Evolutionary conservation across 1,140 invertebrate genomes (phyloP).

Genomic region (Cardiocondyla obscurior): DNA sequence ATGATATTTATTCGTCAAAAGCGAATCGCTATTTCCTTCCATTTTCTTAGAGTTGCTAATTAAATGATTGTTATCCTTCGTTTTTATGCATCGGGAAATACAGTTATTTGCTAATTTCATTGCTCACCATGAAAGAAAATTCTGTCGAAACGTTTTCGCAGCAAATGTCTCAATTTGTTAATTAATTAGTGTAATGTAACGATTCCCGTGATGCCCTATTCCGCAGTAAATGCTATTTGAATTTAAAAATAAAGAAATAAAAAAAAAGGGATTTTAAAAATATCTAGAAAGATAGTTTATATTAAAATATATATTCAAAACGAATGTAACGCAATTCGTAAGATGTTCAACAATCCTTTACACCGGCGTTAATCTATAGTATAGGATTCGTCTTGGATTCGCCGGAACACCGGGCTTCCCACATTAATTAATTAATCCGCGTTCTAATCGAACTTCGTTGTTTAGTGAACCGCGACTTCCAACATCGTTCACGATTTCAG

Average conservation of each 20-base stretch:
- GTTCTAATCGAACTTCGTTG: slow-evolving; percentile 78
- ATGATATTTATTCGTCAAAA: slow-evolving; percentile 52
- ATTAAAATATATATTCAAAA: slow-evolving; percentile 22
- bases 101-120: slow-evolving; percentile 42
- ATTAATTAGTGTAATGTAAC: slow-evolving; percentile 26
- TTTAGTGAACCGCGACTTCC: slow-evolving; percentile 72
- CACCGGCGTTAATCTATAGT: slow-evolving; percentile 31
- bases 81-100: slow-evolving; percentile 30
- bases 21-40: slow-evolving; percentile 37
- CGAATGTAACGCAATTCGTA: slow-evolving; percentile 7
- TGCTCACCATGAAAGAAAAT: slow-evolving; percentile 5
- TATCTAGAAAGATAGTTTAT: no score
- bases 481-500: slow-evolving; percentile 48
- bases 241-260: not conserved
- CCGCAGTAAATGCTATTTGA: not conserved
- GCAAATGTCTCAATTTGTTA: not conserved
- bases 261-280: no score
- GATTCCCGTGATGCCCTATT: not conserved
- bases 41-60: slow-evolving; percentile 35
- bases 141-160: not conserved
- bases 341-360: slow-evolving; percentile 35
- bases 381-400: slow-evolving; percentile 59
- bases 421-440: slow-evolving; percentile 78
- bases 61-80: slow-evolving; percentile 43
- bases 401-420: slow-evolving; percentile 65